Percentiles rank a stretch among this genome's conserved stretches.
phyloP scores from a whole-genome alignment of 2,888 invertebrate species.

The Drosophila crucigera region DNA sequence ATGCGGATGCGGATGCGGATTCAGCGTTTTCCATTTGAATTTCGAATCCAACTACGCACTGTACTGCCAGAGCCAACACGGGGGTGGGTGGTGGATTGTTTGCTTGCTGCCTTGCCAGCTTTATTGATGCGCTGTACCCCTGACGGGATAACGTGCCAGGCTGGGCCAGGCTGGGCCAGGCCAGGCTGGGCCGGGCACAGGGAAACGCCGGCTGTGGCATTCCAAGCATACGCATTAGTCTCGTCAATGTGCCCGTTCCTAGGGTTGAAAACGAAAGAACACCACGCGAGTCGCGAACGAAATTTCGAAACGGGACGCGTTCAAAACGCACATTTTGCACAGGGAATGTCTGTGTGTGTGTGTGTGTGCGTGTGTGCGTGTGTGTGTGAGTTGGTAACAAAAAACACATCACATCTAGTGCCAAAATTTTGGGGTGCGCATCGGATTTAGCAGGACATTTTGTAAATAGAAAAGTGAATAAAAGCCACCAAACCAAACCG shows the following conservation, averaged over 20 bases:
- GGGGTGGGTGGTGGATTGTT: conserved; percentile 62
- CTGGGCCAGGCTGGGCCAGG: conserved; percentile 19
- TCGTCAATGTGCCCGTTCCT: conserved; percentile 19
- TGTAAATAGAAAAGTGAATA: conserved; percentile 20
- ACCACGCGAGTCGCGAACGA: conserved; percentile 30
- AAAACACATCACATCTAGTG: conserved; percentile 27
- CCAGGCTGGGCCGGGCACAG: conserved; percentile 24
- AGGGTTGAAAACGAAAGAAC: conserved; percentile 50
- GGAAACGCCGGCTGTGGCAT: conserved; percentile 44
- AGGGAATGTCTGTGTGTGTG: conserved; percentile 43
- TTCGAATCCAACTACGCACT: conserved; percentile 65
- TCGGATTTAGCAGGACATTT: conserved; percentile 50
- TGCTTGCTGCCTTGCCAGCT: not conserved
- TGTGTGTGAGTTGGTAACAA: conserved; percentile 52
- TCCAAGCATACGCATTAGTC: conserved; percentile 53
- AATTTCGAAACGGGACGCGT: conserved; percentile 51
- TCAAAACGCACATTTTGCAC: conserved; percentile 42
- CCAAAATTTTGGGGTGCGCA: conserved; percentile 62
- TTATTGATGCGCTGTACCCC: conserved; percentile 7
- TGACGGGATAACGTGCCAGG: conserved; percentile 9
- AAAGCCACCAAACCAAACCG: conserved; percentile 4
- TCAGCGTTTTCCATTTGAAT: conserved; percentile 17
- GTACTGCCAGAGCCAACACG: conserved; percentile 1
- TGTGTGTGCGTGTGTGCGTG: not conserved
- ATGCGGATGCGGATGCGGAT: not conserved